A percentile compares a stretch with the other conserved stretches of the same genome.
Evolutionary conservation across 2,888 invertebrate species (phyloP).

Genomic region (Papilio gigon): DNA sequence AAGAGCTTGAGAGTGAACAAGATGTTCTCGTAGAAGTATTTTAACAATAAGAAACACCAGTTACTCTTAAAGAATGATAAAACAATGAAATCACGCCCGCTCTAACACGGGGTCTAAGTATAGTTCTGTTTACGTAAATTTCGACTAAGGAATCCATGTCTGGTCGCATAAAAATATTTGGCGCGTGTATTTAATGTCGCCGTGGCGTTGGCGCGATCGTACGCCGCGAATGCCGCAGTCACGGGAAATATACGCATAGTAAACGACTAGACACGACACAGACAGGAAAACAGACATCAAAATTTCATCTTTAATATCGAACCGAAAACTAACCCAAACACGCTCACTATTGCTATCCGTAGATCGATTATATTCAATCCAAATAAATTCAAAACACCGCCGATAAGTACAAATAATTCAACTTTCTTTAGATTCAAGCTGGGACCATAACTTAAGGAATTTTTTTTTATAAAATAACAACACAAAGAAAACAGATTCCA

Average conservation of each 20-base stretch:
- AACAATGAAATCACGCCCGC: conserved; percentile 34
- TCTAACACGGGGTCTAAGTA: conserved; percentile 40
- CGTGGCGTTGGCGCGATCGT: conserved; percentile 66
- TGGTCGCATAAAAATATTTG: conserved; percentile 67
- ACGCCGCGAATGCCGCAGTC: conserved; percentile 67
- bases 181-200: conserved; percentile 64
- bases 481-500: neutral
- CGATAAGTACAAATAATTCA: neutral
- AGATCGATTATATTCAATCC: neutral
- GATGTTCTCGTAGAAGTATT: neutral
- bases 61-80: conserved; percentile 22
- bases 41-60: neutral
- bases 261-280: conserved; percentile 77
- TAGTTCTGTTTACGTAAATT: conserved; percentile 37
- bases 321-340: too few relatives aligned
- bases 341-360: neutral
- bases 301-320: neutral
- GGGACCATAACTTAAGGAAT: neutral
- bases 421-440: too few relatives aligned
- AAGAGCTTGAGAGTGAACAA: too few relatives aligned
- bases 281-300: conserved; percentile 56
- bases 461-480: too few relatives aligned
- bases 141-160: conserved; percentile 56
- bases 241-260: conserved; percentile 73
- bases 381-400: neutral